phyloP scores from a whole-genome alignment of 2,797 vertebrate genomes.

The Neostethus bicornis region DNA sequence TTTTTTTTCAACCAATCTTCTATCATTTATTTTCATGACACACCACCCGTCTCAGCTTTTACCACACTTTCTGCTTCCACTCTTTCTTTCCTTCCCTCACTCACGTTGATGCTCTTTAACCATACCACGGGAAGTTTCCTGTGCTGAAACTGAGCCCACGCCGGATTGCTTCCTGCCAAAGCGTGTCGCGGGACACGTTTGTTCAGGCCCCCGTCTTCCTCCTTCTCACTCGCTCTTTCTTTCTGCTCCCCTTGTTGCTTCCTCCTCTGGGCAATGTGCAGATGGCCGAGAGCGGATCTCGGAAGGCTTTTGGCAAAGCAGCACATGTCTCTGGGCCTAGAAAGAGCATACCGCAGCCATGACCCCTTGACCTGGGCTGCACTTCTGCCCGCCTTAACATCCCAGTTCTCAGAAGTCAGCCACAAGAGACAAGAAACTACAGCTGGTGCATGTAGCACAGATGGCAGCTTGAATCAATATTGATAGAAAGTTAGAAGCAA shows the following conservation, averaged over 20 bases:
- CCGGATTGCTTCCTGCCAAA: constrained; percentile 89
- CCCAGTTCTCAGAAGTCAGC: constrained; percentile 48
- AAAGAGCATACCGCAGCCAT: constrained; percentile 67
- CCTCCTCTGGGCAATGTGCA: constrained; percentile 74
- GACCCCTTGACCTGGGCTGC: constrained; percentile 61
- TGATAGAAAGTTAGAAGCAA: constrained; percentile 28
- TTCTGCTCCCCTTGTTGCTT: constrained; percentile 63
- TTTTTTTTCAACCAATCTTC: constrained; percentile 14
- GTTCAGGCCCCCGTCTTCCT: constrained; percentile 66
- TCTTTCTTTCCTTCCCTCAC: constrained; percentile 36
- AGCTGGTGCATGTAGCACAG: constrained; percentile 52
- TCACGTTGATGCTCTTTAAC: constrained; percentile 61
- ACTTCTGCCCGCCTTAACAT: constrained; percentile 38
- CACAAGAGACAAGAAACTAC: constrained; percentile 39
- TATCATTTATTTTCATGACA: constrained; percentile 14
- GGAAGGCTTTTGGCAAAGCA: constrained; percentile 69
- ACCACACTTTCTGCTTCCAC: constrained; percentile 38
- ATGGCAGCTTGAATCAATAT: constrained; percentile 51
- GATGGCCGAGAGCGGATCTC: constrained; percentile 76
- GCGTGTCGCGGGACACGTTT: constrained; percentile 85
- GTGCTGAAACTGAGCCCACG: constrained; percentile 84
- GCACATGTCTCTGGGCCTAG: constrained; percentile 53
- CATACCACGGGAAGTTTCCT: constrained; percentile 92
- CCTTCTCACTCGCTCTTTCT: constrained; percentile 41
- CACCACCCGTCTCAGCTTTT: constrained; percentile 18